Base-by-base conservation (phyloP, 2,797 vertebrate genomes). In the Enteromius thamalakanensis region DNA sequence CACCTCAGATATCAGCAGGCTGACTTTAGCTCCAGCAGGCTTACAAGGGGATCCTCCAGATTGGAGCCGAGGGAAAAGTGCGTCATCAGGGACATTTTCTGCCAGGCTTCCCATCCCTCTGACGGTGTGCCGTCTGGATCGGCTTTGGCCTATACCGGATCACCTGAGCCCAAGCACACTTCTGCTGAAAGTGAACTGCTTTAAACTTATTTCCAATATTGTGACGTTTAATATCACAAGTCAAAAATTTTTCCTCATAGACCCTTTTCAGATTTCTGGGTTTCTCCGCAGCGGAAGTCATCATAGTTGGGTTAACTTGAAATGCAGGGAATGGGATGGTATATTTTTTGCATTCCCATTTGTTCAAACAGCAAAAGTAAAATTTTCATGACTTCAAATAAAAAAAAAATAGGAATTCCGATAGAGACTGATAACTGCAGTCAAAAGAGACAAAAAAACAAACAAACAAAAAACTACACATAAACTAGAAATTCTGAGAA, bases 11-110 rank as follows among this genome's bases (percentile, higher is more conserved):
- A 83, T 37, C 68, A 87, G 65, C 78, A 68, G 58, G n/a, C 60
- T 64, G 69, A 75, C 53, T 40, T 83, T 87, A 86, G 55, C 70
- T 86, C 40, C 65, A 62, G 64, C 40, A 87, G 70, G 87, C 65
- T 88, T 86, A 87, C 76, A 4, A 51, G 71, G 80, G 76, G 51
- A 87, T 86, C 74, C 86, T 85, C 68, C 77, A 79, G 82, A 89
- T 80, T 87, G 76, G 65, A 67, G 40, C 47, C 23, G 40, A 65
- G 79, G n/a, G 40, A 76, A 86, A 86, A 81, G 82, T 87, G 84
- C 79, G 85, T 88, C 89, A 90, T 82, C 60, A 76, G 53, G 21
- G 42, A 75, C 34, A 23, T 70, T 64, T 79, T 64, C 67, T 75
- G 79, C 55, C 79, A 87, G 84, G 67, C 58, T 58, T 83, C 78